phyloP scores from a whole-genome alignment of 2,797 vertebrate species.

The Vultur gryphus region DNA sequence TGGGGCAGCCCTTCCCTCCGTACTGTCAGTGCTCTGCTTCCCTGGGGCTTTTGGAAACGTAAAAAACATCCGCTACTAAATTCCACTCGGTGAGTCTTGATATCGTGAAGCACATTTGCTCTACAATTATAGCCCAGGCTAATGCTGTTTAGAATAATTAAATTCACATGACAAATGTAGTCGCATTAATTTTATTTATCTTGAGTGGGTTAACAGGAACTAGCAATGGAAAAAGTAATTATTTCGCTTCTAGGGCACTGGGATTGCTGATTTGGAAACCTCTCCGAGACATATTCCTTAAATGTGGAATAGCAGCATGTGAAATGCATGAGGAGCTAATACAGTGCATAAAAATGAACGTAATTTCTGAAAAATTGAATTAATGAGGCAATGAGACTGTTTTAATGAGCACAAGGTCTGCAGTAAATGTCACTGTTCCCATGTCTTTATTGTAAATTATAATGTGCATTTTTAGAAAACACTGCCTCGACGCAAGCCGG shows the following conservation, averaged over 20 bases:
- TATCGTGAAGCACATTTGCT: neutral
- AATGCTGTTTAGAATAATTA: constrained; percentile 65
- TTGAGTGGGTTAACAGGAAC: constrained; percentile 64
- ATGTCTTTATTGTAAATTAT: constrained; percentile 38
- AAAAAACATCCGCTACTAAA: neutral
- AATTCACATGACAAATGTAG: constrained; percentile 57
- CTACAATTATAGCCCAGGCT: constrained; percentile 11
- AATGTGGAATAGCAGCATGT: constrained; percentile 31
- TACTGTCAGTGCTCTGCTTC: neutral
- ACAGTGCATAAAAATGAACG: constrained; percentile 38
- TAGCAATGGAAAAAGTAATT: constrained; percentile 38
- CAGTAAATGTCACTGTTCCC: constrained; percentile 52
- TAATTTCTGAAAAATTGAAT: constrained; percentile 56
- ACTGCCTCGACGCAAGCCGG: accelerated
- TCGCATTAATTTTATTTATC: constrained; percentile 69
- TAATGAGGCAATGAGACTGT: constrained; percentile 59
- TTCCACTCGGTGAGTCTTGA: neutral
- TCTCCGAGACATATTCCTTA: constrained; percentile 9
- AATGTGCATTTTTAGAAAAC: neutral
- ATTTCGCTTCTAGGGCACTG: constrained; percentile 42
- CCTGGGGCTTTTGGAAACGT: neutral
- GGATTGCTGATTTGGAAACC: constrained; percentile 47
- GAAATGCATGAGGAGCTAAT: constrained; percentile 40
- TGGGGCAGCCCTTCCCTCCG: neutral
- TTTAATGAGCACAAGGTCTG: constrained; percentile 57